These are phyloP conservation scores for Troides oblongomaculatus DNA, from an alignment of 2,888 invertebrate species.

Conservation along the genomic window DNA sequence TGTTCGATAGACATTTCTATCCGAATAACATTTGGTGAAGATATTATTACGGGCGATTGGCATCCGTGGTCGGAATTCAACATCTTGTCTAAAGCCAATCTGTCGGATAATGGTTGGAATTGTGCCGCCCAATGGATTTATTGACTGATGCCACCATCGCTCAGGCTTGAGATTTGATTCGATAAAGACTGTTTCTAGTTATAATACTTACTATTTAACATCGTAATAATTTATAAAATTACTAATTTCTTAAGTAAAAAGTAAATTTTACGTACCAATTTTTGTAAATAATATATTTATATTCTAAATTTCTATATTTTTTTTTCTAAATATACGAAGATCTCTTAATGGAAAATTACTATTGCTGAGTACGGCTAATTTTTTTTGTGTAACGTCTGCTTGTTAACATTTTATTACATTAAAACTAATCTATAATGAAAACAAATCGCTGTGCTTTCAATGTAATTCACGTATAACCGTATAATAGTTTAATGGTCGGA, in stretches of 20 bases:
- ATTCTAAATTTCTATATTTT: no score
- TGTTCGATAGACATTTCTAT: conserved; percentile 5
- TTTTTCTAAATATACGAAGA: no score
- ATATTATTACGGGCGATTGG: conserved; percentile 36
- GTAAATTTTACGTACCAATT: no score
- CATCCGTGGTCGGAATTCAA: conserved; percentile 51
- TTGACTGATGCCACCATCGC: conserved; percentile 39
- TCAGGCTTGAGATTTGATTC: conserved; percentile 29
- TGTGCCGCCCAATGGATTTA: conserved; percentile 43
- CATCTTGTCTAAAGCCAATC: conserved; percentile 49
- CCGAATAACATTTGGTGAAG: conserved; percentile 26
- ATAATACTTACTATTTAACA: not conserved
- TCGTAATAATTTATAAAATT: not conserved
- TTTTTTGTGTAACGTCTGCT: no score
- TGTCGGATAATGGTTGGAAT: conserved; percentile 47
- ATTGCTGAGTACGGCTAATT: no score
- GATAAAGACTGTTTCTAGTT: not conserved
- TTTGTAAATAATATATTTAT: no score
- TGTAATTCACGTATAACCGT: not conserved
- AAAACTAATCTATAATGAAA: not conserved
- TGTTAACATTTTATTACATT: no score
- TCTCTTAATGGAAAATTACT: no score
- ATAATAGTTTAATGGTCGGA: conserved; percentile 11
- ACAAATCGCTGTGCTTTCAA: not conserved
- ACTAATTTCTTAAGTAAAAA: not conserved